These are phyloP conservation scores for Sarcophaga carnaria DNA, from an alignment of 2,888 invertebrate genomes.

Conservation along the genomic window DNA sequence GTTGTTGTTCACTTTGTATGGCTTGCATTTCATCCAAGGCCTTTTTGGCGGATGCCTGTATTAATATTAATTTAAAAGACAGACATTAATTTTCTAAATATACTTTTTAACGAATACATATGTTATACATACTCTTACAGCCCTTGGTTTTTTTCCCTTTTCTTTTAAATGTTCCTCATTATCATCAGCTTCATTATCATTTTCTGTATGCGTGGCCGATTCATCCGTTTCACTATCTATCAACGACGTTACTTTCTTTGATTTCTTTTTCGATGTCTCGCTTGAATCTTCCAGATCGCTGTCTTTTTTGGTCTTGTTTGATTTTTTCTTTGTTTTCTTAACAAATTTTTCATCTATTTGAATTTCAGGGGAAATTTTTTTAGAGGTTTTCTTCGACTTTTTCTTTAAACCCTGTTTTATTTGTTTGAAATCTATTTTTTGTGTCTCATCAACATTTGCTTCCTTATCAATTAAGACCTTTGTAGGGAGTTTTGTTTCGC, in stretches of 20 bases:
- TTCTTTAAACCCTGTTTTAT: neutral
- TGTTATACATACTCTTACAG: conserved; percentile 55
- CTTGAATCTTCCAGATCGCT: neutral
- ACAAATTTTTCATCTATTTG: neutral
- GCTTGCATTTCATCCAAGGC: conserved; percentile 88
- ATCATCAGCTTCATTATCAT: conserved; percentile 35
- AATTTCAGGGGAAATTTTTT: neutral
- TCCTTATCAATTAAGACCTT: conserved; percentile 6
- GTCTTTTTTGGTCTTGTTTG: neutral
- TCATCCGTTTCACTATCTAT: conserved; percentile 69
- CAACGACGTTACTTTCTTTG: conserved; percentile 52
- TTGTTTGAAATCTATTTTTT: conserved; percentile 11
- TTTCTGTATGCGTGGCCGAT: conserved; percentile 3
- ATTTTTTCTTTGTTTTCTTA: neutral
- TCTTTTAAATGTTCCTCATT: conserved; percentile 26
- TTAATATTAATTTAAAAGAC: neutral
- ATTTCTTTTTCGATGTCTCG: conserved; percentile 7
- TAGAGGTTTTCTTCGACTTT: neutral
- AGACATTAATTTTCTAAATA: neutral
- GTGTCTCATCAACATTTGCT: neutral
- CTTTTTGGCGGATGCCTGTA: conserved; percentile 86
- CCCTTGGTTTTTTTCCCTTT: conserved; percentile 47
- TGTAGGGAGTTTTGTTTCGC: neutral
- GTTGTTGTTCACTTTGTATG: conserved; percentile 92
- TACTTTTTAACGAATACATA: neutral